phyloP scores from a whole-genome alignment of 2,797 vertebrate species.

The Microchirus variegatus region DNA sequence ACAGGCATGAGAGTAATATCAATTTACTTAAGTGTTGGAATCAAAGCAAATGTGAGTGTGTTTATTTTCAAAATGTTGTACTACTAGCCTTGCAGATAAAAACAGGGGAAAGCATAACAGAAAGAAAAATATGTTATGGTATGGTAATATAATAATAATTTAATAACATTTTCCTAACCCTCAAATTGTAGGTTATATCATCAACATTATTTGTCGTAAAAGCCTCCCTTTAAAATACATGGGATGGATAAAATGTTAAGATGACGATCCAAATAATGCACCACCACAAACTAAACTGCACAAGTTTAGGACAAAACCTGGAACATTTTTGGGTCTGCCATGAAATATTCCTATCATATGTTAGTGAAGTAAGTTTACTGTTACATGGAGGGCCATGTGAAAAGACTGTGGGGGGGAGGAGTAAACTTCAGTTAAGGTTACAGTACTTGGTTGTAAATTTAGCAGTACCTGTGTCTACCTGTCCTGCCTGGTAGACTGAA shows the following conservation, averaged over 20 bases:
- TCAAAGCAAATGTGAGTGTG: too few relatives aligned
- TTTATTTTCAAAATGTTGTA: too few relatives aligned
- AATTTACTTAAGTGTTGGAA: too few relatives aligned
- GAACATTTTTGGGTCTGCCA: constrained; percentile 86
- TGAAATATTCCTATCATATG: constrained; percentile 83
- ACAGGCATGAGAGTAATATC: too few relatives aligned
- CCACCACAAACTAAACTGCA: background rate
- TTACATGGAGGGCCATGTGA: constrained; percentile 82
- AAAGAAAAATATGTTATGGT: too few relatives aligned
- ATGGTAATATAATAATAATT: too few relatives aligned
- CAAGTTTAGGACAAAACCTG: constrained; percentile 1
- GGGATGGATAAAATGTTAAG: constrained; percentile 5
- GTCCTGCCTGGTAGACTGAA: constrained; percentile 99
- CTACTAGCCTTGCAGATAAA: too few relatives aligned
- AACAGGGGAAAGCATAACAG: too few relatives aligned
- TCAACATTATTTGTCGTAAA: too few relatives aligned
- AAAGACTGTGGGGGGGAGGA: constrained; percentile 43
- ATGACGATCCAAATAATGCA: background rate
- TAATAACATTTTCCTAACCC: too few relatives aligned
- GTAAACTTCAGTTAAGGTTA: constrained; percentile 70
- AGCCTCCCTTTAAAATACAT: background rate
- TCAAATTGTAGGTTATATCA: too few relatives aligned
- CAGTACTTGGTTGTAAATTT: constrained; percentile 81
- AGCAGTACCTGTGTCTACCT: constrained; percentile 99
- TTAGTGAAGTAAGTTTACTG: constrained; percentile 89